Evolutionary conservation across 1,140 invertebrate species (phyloP).

Genomic region (Palaemon carinicauda): DNA sequence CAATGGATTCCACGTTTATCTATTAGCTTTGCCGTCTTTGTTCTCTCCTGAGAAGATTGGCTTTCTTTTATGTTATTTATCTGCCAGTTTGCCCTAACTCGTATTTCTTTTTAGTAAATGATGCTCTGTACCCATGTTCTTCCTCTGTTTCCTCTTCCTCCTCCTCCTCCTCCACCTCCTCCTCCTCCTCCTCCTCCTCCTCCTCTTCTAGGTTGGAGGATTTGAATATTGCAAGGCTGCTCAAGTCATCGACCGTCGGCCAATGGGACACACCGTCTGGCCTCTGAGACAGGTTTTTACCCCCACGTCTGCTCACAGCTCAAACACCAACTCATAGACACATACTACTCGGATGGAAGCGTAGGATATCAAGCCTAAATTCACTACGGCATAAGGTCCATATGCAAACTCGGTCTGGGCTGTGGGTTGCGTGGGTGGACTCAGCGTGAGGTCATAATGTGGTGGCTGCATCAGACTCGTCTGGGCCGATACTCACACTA

Average conservation of each 20-base stretch:
- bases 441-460: constrained; percentile 13
- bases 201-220: background rate
- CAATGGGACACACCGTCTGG: constrained; percentile 6
- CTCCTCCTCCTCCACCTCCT: no score
- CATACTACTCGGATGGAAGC: background rate
- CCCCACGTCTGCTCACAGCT: constrained; percentile 17
- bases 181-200: no score
- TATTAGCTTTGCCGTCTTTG: no score
- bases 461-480: constrained; percentile 18
- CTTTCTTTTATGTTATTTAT: no score
- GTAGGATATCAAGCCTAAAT: background rate
- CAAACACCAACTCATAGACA: background rate
- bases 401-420: background rate
- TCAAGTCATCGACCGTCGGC: constrained; percentile 21
- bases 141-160: no score
- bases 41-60: no score
- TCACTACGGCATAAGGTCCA: background rate
- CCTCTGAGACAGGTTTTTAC: constrained; percentile 15
- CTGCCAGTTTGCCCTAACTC: no score
- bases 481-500: background rate
- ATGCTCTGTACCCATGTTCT: no score
- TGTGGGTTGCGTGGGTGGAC: constrained; percentile 8
- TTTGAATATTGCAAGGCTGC: constrained; percentile 30
- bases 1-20: no score
- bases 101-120: no score